phyloP scores from a whole-genome alignment of 92 coral and sea anemone genomes.

The Bergia sp. region DNA sequence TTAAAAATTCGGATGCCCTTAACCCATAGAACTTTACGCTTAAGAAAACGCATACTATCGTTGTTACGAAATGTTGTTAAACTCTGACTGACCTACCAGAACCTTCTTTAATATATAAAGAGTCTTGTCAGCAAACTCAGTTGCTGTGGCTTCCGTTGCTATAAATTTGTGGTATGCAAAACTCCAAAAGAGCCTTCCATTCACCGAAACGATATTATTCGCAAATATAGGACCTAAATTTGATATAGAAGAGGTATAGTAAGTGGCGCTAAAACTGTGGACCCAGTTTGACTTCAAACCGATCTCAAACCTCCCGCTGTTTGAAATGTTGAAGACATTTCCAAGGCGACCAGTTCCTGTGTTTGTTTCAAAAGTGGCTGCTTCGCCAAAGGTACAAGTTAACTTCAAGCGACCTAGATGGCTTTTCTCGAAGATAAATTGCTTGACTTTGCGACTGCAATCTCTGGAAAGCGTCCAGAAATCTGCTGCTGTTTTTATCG shows the following conservation, averaged over 20 bases:
- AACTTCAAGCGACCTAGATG: not conserved
- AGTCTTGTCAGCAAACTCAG: not conserved
- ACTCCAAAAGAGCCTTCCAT: slow-evolving; percentile 12
- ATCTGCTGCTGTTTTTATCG: not conserved
- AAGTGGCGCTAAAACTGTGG: not conserved
- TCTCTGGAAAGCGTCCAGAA: slow-evolving; percentile 2
- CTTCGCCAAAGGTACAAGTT: not conserved
- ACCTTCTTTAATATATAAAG: not conserved
- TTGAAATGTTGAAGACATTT: not conserved
- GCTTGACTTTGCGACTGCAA: not conserved
- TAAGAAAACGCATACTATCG: no score
- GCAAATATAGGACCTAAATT: not conserved
- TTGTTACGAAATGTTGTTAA: not conserved
- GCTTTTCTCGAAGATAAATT: not conserved
- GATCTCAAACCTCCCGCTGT: not conserved
- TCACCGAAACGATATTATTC: not conserved
- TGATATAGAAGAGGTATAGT: not conserved
- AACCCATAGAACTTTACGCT: no score
- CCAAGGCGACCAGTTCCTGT: slow-evolving; percentile 10
- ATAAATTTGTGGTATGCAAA: not conserved
- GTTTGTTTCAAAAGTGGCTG: not conserved
- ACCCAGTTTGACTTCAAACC: not conserved
- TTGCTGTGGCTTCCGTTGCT: not conserved
- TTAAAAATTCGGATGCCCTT: no score
- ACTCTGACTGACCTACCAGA: not conserved